phyloP scores from a whole-genome alignment of 1,140 invertebrate species.

The Manduca sexta region DNA sequence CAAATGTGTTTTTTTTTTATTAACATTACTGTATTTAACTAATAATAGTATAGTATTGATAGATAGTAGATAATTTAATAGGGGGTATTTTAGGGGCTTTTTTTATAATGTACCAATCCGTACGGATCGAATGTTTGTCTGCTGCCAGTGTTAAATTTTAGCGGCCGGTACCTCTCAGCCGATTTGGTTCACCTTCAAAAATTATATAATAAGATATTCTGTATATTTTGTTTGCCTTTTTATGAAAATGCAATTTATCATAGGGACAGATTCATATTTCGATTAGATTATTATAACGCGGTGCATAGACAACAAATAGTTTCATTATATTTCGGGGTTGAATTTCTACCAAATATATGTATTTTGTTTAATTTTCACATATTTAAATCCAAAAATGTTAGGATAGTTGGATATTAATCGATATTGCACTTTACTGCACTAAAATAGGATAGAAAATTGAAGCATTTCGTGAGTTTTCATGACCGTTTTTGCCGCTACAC shows the following conservation, averaged over 20 bases:
- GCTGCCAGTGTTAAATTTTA: not conserved
- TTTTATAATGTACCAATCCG: slow-evolving; percentile 29
- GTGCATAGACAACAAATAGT: slow-evolving; percentile 22
- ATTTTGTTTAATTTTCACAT: not conserved
- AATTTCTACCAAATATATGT: not conserved
- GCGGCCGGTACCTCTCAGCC: no score
- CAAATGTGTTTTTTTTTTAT: slow-evolving; percentile 33
- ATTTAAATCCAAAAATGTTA: slow-evolving; percentile 28
- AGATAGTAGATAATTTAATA: slow-evolving; percentile 66
- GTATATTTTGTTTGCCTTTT: slow-evolving; percentile 25
- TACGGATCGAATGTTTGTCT: not conserved
- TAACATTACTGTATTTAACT: slow-evolving; percentile 54
- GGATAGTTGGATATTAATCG: slow-evolving; percentile 28
- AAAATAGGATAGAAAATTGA: slow-evolving; percentile 30
- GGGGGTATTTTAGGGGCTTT: slow-evolving; percentile 54
- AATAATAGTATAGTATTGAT: slow-evolving; percentile 59
- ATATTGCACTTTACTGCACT: slow-evolving; percentile 38
- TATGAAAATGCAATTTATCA: not conserved
- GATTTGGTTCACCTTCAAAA: no score
- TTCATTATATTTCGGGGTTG: not conserved
- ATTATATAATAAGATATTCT: slow-evolving; percentile 18
- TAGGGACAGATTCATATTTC: no score
- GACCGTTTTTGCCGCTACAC: slow-evolving; percentile 16
- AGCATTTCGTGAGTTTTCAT: slow-evolving; percentile 8
- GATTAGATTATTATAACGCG: not conserved